Base-by-base conservation (phyloP, 2,797 vertebrate genomes). In the Onychomys arenicola region DNA sequence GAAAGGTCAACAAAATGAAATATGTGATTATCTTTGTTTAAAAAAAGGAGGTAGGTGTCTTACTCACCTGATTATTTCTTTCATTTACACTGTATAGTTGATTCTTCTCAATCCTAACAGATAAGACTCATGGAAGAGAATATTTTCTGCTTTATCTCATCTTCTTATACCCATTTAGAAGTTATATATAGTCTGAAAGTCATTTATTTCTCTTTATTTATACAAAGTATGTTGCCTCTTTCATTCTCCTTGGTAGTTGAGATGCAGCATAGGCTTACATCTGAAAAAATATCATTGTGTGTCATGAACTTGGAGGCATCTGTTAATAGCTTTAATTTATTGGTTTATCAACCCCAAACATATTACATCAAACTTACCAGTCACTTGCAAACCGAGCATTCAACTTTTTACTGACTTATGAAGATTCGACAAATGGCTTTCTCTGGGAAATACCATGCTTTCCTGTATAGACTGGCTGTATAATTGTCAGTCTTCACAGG, bases 311-410 rank as follows among this genome's bases (percentile, higher is more conserved):
- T 23, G 14, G 55, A 92, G 34, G 8, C 11, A 61, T 86, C 34
- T 49, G 37, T 23, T 80, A 29, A 57, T 32, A 81, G n/a, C 78
- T 93, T 75, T 84, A 32, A 85, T 88, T 93, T 82, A 61, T 78
- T 87, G 25, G 77, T 13, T 90, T 90, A 86, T 57, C 37, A 80
- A 46, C 69, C 13, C 14, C 49, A 90, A 90, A 52, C 63, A 69
- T 80, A 90, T 84, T 27, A 93, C 67, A 27, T 73, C 55, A 85
- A 95, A 69, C 37, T 40, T 5, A 61, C 43, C 14, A 69, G 12
- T 67, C 84, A 67, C 82, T 94, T 93, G 43, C 61, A 94, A 94
- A 90, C 34, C 14, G 46, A 92, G 4, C 73, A 57, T 90, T 81
- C 37, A 75, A 8, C 25, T 96, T 89, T 2, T 40, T 34, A 43